Conservation (phyloP, 2,888 invertebrate species). For the Loripinus fragilis region DNA sequence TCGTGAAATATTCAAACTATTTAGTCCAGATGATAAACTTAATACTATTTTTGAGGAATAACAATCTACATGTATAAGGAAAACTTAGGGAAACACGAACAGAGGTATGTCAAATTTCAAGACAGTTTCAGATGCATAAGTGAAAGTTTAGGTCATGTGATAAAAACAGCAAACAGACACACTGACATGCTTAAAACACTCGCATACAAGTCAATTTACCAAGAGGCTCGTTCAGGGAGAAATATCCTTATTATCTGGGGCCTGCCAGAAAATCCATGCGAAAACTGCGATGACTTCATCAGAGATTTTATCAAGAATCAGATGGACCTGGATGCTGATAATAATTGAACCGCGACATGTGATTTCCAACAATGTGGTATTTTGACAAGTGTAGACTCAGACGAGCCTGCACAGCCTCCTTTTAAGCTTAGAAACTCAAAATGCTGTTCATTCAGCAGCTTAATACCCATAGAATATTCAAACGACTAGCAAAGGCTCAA, state of each 20-base stretch:
- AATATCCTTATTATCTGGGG: background rate
- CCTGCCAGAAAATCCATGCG: background rate
- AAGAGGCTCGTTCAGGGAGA: background rate
- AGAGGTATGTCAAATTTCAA: slow-evolving; percentile 6
- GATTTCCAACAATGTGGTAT: too few relatives aligned
- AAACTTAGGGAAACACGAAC: background rate
- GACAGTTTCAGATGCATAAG: background rate
- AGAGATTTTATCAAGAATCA: background rate
- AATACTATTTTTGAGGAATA: background rate
- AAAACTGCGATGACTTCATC: background rate
- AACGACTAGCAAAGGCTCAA: too few relatives aligned
- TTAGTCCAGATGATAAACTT: background rate
- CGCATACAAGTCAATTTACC: too few relatives aligned
- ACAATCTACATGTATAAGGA: background rate
- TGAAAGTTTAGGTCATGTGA: background rate
- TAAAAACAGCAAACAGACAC: background rate
- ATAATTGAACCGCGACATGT: too few relatives aligned
- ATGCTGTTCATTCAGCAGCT: too few relatives aligned
- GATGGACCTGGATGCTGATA: too few relatives aligned
- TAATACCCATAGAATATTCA: too few relatives aligned
- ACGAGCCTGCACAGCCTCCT: too few relatives aligned
- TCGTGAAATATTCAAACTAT: background rate
- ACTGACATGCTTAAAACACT: too few relatives aligned
- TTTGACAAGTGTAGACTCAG: too few relatives aligned
- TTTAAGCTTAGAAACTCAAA: too few relatives aligned